Evolutionary conservation across 2,888 invertebrate genomes (phyloP).

Genomic region (Morpho helenor): DNA sequence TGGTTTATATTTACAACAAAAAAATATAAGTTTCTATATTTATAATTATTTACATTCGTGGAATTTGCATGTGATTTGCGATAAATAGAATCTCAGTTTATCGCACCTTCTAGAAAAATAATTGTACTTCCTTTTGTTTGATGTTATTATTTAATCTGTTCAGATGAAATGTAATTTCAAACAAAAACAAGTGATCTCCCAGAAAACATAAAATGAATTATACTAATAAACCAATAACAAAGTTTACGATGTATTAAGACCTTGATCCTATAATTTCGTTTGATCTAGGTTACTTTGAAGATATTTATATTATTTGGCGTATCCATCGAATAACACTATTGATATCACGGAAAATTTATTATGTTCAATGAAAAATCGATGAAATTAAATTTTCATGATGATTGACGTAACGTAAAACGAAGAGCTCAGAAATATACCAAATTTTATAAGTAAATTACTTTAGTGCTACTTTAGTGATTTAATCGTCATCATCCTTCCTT

Average conservation of each 20-base stretch:
- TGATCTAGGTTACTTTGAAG: constrained; percentile 60
- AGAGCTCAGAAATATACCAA: constrained; percentile 30
- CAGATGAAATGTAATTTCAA: neutral
- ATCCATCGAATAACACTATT: constrained; percentile 35
- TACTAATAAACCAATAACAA: neutral
- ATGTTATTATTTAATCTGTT: too few species aligned
- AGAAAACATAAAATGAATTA: neutral
- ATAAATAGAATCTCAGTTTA: too few species aligned
- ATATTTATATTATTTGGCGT: constrained; percentile 39
- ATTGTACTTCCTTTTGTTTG: too few species aligned
- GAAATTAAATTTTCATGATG: constrained; percentile 37
- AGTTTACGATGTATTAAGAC: constrained; percentile 19
- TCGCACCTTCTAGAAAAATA: too few species aligned
- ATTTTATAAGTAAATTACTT: neutral
- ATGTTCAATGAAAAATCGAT: constrained; percentile 43
- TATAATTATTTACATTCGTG: too few species aligned
- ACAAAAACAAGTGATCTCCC: neutral
- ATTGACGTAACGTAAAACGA: constrained; percentile 32
- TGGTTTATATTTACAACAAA: too few species aligned
- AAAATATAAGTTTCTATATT: too few species aligned
- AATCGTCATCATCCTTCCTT: too few species aligned
- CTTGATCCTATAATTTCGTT: constrained; percentile 52
- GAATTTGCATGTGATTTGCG: too few species aligned
- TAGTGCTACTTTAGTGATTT: too few species aligned
- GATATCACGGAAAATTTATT: constrained; percentile 48